These are phyloP conservation scores for Orientallactaga sibirica DNA, from an alignment of 2,797 vertebrate species.

Conservation along the genomic window DNA sequence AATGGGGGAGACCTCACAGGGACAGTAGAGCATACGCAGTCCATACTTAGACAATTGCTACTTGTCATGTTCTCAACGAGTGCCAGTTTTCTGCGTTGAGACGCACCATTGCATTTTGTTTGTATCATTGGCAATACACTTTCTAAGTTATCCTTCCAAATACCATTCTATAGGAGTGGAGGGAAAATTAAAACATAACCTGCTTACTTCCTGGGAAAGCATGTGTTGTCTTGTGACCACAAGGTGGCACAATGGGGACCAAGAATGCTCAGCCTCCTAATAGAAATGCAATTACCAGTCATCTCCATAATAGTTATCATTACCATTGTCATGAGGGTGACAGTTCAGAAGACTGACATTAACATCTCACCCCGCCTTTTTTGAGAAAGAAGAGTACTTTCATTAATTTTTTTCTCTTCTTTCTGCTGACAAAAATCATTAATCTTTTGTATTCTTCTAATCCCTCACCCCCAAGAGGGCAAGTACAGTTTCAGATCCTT, in stretches of 20 bases:
- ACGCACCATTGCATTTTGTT: neutral
- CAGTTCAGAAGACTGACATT: neutral
- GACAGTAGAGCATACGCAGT: neutral
- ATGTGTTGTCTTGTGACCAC: conserved; percentile 75
- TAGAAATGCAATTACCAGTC: conserved; percentile 46
- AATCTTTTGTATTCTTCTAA: neutral
- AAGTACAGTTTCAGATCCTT: neutral
- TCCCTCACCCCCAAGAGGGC: too few relatives aligned
- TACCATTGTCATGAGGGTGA: neutral
- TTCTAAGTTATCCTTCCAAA: neutral
- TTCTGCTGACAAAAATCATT: neutral
- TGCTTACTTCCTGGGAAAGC: conserved; percentile 33
- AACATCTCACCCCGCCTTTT: neutral
- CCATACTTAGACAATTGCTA: neutral
- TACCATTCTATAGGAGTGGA: neutral
- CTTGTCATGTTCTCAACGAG: neutral
- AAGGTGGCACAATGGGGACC: conserved; percentile 85
- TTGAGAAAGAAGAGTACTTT: neutral
- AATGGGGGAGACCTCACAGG: neutral
- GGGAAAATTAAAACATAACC: neutral
- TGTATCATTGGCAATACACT: neutral
- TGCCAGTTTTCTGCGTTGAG: neutral
- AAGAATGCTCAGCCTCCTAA: conserved; percentile 69
- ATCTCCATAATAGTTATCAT: conserved; percentile 71
- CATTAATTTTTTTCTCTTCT: neutral